Evolutionary conservation across 2,888 invertebrate genomes (phyloP).

Genomic region (Ichneumoninae sp.): DNA sequence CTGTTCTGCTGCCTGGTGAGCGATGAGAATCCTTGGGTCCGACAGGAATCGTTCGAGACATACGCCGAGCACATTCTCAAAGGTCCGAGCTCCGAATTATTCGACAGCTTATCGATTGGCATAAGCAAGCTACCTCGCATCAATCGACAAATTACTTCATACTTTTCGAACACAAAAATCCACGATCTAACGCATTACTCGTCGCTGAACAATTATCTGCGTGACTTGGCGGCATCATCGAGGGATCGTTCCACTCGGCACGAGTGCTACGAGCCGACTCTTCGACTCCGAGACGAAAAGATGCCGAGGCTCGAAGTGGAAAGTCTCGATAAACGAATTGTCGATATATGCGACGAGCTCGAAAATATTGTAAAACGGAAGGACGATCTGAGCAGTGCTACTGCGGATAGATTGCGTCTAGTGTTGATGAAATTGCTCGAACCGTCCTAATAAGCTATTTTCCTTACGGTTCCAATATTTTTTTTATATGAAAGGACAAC

Average conservation of each 20-base stretch:
- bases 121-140: slow-evolving; percentile 71
- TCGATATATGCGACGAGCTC: slow-evolving; percentile 74
- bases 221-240: slow-evolving; percentile 55
- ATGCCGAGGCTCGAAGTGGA: slow-evolving; percentile 55
- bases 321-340: slow-evolving; percentile 69
- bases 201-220: slow-evolving; percentile 69
- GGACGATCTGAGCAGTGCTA: slow-evolving; percentile 63
- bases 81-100: slow-evolving; percentile 74
- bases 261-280: slow-evolving; percentile 71
- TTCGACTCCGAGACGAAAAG: slow-evolving; percentile 71
- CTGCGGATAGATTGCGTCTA: slow-evolving; percentile 68
- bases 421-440: slow-evolving; percentile 59
- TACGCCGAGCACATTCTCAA: slow-evolving; percentile 76
- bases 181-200: slow-evolving; percentile 68
- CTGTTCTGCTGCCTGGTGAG: slow-evolving; percentile 75
- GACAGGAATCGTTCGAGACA: slow-evolving; percentile 79
- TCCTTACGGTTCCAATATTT: neutral
- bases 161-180: slow-evolving; percentile 71
- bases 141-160: slow-evolving; percentile 74
- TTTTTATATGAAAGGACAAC: neutral
- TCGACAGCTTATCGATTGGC: slow-evolving; percentile 72
- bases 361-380: slow-evolving; percentile 67
- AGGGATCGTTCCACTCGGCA: slow-evolving; percentile 64
- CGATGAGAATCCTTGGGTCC: slow-evolving; percentile 75
- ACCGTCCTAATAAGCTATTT: slow-evolving; percentile 21